Conservation (phyloP, 2,113 vertebrate genomes). For the Melozone crissalis region DNA sequence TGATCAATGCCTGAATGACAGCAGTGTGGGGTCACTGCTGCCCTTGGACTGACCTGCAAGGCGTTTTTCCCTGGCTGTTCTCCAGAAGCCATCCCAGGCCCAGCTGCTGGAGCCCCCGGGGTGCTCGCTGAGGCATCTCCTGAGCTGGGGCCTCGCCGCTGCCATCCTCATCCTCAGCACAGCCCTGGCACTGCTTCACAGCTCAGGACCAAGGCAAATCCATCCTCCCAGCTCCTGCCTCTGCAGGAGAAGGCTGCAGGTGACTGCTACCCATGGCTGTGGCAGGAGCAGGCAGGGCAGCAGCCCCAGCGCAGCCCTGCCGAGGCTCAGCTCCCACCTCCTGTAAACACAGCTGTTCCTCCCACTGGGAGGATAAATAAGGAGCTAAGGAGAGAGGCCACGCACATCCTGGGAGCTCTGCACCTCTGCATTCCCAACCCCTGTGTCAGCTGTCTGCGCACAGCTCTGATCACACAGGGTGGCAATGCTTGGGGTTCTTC, state of each 20-base stretch:
- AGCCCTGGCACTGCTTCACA: background rate
- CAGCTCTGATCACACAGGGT: accelerated
- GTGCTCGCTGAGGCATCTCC: constrained; percentile 83
- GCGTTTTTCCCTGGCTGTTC: constrained; percentile 75
- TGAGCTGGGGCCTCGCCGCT: constrained; percentile 57
- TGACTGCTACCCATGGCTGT: constrained; percentile 56
- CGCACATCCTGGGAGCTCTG: background rate
- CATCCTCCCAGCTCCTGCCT: background rate
- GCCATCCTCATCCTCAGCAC: constrained; percentile 37
- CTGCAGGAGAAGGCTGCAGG: constrained; percentile 68
- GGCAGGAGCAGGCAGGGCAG: background rate
- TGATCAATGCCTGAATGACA: background rate
- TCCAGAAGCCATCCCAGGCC: constrained; percentile 85
- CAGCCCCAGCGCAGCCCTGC: background rate
- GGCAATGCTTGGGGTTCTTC: accelerated
- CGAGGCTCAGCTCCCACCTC: constrained; percentile 24
- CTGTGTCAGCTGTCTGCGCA: background rate
- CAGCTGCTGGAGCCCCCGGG: constrained; percentile 77
- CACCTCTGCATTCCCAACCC: background rate
- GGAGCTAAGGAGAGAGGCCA: constrained; percentile 6
- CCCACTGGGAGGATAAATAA: constrained; percentile 9
- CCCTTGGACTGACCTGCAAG: constrained; percentile 76
- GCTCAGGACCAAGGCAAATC: background rate
- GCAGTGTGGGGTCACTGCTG: background rate
- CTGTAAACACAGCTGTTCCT: constrained; percentile 51